Base-by-base conservation (phyloP, 2,888 invertebrate species). In the Agrilus cyanescens region DNA sequence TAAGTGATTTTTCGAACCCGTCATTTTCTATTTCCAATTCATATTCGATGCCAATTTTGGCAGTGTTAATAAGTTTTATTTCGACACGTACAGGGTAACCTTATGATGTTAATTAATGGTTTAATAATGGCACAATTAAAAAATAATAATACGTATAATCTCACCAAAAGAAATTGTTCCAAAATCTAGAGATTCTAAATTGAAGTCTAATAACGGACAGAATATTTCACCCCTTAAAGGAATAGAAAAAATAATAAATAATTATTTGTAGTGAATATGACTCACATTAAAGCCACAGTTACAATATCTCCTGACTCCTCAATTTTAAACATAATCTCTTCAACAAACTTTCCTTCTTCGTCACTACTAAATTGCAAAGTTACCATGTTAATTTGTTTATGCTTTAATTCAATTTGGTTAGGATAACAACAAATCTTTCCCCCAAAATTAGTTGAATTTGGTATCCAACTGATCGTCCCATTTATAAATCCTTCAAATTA, bases 291-390 rank as follows among this genome's bases (percentile, higher is more conserved):
- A 52, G 73, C 70, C 13, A 78, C 57, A 48, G 71, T 71, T 33
- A 78, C 54, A 4, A 70, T 56, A 43, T 79, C 73, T 41, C 63
- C 59, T 1, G 79, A 76, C 51, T 78, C 77, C n/a, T 70, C 67
- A 43, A 80, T 70, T 2, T 56, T 43, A 57, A 80, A 80, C 47
- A 73, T 66, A 2, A 80, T 58, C 58, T 73, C 73, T 62, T 80
- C 80, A 39, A 77, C 67, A 55, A 76, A 80, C 8, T 72, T 69
- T 33, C 80, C 80, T 52, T 73, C 74, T 18, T 71, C 70, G 7
- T 70, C 69, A 40, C 78, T 76, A 16, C 65, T 66, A 56, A 78
- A 80, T 0, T 71, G 66, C 5, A 80, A 58, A 10, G 70, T 63
- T 54, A 80, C 75, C 7, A 69, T 65, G 32, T 71, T 67, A 46